Evolutionary conservation across 1,140 invertebrate genomes (phyloP).

Genomic region (Cardiocondyla obscurior): DNA sequence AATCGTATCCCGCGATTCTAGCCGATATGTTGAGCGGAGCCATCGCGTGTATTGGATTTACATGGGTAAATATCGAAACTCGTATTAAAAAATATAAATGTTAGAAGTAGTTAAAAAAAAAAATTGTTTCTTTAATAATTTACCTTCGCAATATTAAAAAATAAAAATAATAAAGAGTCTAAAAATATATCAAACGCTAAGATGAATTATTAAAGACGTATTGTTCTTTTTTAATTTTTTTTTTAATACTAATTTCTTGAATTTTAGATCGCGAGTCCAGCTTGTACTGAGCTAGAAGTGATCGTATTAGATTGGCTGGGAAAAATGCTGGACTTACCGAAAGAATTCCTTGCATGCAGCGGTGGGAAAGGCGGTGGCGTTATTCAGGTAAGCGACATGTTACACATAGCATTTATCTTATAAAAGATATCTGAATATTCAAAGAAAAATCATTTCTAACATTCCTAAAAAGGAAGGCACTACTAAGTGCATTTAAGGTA

Average conservation of each 20-base stretch:
- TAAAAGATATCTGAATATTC: neutral
- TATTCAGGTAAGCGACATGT: constrained; percentile 87
- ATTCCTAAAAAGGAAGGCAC: neutral
- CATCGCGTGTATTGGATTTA: constrained; percentile 95
- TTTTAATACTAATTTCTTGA: neutral
- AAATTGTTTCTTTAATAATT: too few relatives aligned
- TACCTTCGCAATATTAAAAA: too few relatives aligned
- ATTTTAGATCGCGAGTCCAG: constrained; percentile 95
- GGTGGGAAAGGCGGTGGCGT: constrained; percentile 95
- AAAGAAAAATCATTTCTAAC: neutral
- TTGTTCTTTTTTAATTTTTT: neutral
- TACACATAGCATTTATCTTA: neutral
- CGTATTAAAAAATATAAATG: constrained; percentile 41
- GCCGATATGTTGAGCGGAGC: constrained; percentile 98
- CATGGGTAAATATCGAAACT: constrained; percentile 87
- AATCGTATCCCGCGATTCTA: constrained; percentile 96
- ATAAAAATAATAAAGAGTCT: neutral
- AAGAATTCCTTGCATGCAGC: constrained; percentile 92
- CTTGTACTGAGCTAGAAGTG: constrained; percentile 98
- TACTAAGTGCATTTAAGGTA: neutral
- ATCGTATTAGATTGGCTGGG: constrained; percentile 99
- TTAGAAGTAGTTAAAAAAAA: neutral
- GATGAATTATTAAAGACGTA: neutral
- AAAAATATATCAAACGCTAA: neutral
- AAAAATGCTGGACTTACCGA: constrained; percentile 95